Evolutionary conservation across 23 tunicate species (phyloP), one percentile per base, ranked within the genome.

Genomic region (Clavelina lepadiformis): DNA sequence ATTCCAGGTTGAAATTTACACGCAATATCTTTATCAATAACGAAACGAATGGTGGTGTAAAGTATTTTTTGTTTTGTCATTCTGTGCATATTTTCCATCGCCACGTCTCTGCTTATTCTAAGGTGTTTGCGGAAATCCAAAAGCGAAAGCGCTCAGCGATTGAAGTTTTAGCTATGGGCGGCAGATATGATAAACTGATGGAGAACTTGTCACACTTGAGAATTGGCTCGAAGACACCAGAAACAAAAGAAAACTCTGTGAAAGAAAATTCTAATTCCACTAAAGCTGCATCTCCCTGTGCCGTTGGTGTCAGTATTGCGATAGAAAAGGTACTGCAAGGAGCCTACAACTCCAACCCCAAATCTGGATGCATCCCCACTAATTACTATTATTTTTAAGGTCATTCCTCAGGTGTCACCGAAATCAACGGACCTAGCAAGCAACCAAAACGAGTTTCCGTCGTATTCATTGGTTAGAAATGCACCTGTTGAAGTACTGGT

Each of bases 161-260:
- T 68, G 96, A 88, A 33, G 73, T 88, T 0, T 51, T 88, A 3
- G 96, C 96, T 20, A 65, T 67, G 0, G 96, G 96, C 38, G 96
- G 96, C 2, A 53, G 96, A 2, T 88, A 88, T 46, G 82, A 79
- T 44, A 60, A 66, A 11, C 74, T 88, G 49, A 36, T 88, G 41
- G 72, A 68, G 27, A 52, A 67, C 31, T 45, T 77, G 31, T 25
- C 34, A 1, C 51, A 75, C 46, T 7, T 69, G 65, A 69, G 26
- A 22, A 34, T 47, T 33, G 58, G 61, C 8, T 20, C 28, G 5
- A 37, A 36, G 6, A 15, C 31, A 4, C 8, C 36, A 8, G 24
- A 35, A 7, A 27, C 28, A 5, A 28, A 46, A 46, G 72, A 66
- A 5, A n/a, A n/a, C n/a, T n/a, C n/a, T n/a, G n/a, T n/a, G n/a